Evolutionary conservation across 2,888 invertebrate genomes (phyloP).

Genomic region (Aspidiotus destructor): DNA sequence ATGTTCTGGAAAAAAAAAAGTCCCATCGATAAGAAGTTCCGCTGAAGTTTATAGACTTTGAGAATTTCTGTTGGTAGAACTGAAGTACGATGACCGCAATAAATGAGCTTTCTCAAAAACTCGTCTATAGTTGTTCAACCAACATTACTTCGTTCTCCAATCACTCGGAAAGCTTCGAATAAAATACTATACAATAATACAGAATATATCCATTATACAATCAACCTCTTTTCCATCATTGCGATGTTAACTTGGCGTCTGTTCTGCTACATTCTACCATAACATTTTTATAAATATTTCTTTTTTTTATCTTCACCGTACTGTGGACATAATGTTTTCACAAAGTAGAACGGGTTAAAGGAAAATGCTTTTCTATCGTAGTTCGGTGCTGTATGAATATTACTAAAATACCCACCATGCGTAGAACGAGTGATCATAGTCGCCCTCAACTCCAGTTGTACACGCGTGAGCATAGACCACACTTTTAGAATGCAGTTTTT

Average conservation of each 20-base stretch:
- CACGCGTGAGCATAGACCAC: neutral
- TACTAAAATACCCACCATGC: neutral
- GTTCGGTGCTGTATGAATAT: conserved; percentile 15
- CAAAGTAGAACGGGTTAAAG: conserved; percentile 23
- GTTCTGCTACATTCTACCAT: neutral
- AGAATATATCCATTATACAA: no score
- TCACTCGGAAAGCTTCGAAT: no score
- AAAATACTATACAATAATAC: no score
- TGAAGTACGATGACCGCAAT: no score
- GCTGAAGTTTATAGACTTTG: no score
- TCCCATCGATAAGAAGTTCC: no score
- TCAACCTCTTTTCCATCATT: neutral
- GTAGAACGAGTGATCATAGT: neutral
- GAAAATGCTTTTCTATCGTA: conserved; percentile 20
- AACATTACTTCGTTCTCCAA: no score
- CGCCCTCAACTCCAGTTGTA: neutral
- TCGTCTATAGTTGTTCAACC: no score
- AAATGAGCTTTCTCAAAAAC: no score
- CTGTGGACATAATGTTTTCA: neutral
- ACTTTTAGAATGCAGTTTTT: neutral
- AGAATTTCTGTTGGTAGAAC: no score
- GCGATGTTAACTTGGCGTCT: conserved; percentile 1
- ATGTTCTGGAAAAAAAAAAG: no score
- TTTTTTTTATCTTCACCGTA: neutral
- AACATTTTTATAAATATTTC: neutral